Evolutionary conservation across 2,888 invertebrate species (phyloP), one percentile per base, ranked within the genome.

Genomic region (Xanthia icteritia): DNA sequence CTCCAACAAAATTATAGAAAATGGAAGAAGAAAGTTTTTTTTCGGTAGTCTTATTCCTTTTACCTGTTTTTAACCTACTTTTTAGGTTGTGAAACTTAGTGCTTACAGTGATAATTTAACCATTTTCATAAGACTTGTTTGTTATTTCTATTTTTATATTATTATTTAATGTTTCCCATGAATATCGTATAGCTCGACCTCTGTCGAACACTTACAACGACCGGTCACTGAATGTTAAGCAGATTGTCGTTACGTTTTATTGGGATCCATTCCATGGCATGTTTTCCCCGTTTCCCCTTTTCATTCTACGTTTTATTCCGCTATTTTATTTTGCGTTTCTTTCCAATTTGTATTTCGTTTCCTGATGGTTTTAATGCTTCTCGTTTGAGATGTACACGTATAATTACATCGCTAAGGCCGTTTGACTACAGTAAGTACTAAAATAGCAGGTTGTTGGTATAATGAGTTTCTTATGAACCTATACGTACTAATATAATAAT

Each of bases 221-320:
- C 61, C 71, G 72, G 71, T 84, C 76, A 78, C 74, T 77, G 69
- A 83, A 87, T 76, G 81, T 73, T 81, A 78, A 87, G 73, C 58
- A 77, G 81, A 66, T 81, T 60, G 67, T 83, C 87, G 65, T 87
- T 76, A 81, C 81, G 68, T 85, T 85, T 81, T 76, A 85, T 77
- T 39, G 61, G 61, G 58, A 73, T 67, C 75, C 77, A 70, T 81
- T 69, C 77, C 45, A 74, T 76, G 76, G 48, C 66, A 81, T 81
- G 81, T 77, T 84, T 71, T 67, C 74, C 77, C 72, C 45, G 60
- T 73, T 76, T 31, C 39, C 66, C 61, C 77, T 74, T 82, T 87
- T 23, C 51, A 76, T 77, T 82, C 64, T 69, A 84, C 65, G 71
- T 77, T 86, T 77, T 76, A 67, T 66, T 71, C 65, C 48, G 66